These are phyloP conservation scores for Nebria salina DNA, from an alignment of 2,888 invertebrate species.

Conservation along the genomic window DNA sequence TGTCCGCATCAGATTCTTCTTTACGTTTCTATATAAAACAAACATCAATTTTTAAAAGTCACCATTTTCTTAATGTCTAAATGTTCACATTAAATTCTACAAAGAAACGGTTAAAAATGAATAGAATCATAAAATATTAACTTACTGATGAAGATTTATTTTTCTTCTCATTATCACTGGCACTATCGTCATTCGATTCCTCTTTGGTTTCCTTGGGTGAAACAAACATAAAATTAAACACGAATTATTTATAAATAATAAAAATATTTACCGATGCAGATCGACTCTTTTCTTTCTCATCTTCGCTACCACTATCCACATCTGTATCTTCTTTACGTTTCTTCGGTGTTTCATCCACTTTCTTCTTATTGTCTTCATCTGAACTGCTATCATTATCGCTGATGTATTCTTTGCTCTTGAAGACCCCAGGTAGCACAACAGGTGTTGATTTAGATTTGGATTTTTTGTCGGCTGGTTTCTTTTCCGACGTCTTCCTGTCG, in stretches of 20 bases:
- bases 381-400: slow-evolving; percentile 77
- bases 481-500: slow-evolving; percentile 67
- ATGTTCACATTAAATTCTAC: not conserved
- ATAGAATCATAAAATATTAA: not conserved
- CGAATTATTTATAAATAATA: not conserved
- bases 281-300: slow-evolving; percentile 54
- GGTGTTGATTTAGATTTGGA: slow-evolving; percentile 62
- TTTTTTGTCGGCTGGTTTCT: slow-evolving; percentile 64
- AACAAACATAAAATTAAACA: not conserved
- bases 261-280: slow-evolving; percentile 36
- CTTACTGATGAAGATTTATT: not conserved
- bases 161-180: slow-evolving; percentile 36
- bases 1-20: slow-evolving; percentile 52
- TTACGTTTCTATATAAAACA: slow-evolving; percentile 50
- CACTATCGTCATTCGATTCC: slow-evolving; percentile 22
- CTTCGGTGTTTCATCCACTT: slow-evolving; percentile 48
- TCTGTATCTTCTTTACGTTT: slow-evolving; percentile 54
- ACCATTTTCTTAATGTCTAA: too few species aligned
- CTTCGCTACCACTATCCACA: slow-evolving; percentile 52
- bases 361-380: slow-evolving; percentile 65
- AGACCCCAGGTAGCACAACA: slow-evolving; percentile 67
- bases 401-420: slow-evolving; percentile 94
- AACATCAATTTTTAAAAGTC: slow-evolving; percentile 40
- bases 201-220: slow-evolving; percentile 12
- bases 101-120: not conserved